Evolutionary conservation across 2,888 invertebrate species (phyloP).

Genomic region (Anodontia alba): DNA sequence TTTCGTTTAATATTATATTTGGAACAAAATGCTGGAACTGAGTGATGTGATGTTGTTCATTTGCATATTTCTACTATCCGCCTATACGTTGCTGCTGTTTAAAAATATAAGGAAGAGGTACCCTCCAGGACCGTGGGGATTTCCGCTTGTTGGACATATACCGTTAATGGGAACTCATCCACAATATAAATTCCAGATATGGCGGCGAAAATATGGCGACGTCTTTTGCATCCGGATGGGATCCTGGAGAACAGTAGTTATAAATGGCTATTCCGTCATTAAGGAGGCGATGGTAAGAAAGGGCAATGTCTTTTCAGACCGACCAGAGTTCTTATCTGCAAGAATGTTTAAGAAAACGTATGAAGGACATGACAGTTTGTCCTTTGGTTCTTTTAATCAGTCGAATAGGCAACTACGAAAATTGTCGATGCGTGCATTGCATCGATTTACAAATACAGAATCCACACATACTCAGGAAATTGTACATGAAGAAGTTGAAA

Average conservation of each 20-base stretch:
- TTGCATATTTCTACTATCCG: too few species aligned
- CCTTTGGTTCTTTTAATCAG: constrained; percentile 29
- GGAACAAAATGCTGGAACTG: too few species aligned
- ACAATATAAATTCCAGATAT: constrained; percentile 41
- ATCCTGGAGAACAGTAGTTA: constrained; percentile 54
- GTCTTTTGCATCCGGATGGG: constrained; percentile 61
- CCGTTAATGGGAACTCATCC: constrained; percentile 54
- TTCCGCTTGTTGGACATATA: constrained; percentile 66
- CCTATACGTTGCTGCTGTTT: too few species aligned
- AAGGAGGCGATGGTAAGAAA: constrained; percentile 45
- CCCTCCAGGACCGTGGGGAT: constrained; percentile 61
- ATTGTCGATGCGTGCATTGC: constrained; percentile 35
- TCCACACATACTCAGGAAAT: constrained; percentile 49
- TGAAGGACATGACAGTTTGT: constrained; percentile 24
- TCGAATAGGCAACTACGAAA: constrained; percentile 41
- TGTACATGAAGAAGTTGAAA: constrained; percentile 27
- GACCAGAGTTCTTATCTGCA: constrained; percentile 52
- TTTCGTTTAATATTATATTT: too few species aligned
- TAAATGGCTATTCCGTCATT: constrained; percentile 57
- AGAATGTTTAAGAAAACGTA: constrained; percentile 17
- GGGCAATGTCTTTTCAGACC: constrained; percentile 53
- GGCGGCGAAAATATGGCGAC: constrained; percentile 60
- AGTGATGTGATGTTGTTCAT: too few species aligned
- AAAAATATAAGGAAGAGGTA: background rate
- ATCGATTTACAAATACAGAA: constrained; percentile 30